phyloP scores from a whole-genome alignment of 2,797 vertebrate species.

The Podarcis lilfordi region DNA sequence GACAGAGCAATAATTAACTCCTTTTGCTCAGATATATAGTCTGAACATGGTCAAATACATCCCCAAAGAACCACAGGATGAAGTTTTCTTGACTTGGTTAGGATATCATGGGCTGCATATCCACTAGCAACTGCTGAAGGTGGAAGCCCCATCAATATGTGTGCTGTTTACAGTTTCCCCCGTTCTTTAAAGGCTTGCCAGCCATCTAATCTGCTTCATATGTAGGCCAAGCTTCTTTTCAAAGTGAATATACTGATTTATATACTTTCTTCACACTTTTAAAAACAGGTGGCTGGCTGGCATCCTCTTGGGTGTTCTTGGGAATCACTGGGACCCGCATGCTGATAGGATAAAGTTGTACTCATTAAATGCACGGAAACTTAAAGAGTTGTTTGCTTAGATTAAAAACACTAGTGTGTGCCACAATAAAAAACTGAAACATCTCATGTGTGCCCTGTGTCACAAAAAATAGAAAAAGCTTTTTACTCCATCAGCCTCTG shows the following conservation, averaged over 20 bases:
- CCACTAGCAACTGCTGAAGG: background rate
- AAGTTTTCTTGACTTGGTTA: background rate
- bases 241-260: background rate
- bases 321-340: background rate
- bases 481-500: background rate
- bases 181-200: background rate
- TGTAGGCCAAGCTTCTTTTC: background rate
- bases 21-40: background rate
- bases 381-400: background rate
- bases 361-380: background rate
- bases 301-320: background rate
- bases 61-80: background rate
- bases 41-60: background rate
- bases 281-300: background rate
- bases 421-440: background rate
- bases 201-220: background rate
- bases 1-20: background rate
- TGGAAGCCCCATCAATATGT: too few relatives aligned
- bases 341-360: background rate
- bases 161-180: background rate
- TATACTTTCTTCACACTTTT: background rate
- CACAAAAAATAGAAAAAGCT: too few relatives aligned
- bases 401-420: background rate
- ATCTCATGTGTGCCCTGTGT: background rate
- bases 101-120: too few relatives aligned